Evolutionary conservation across 2,113 vertebrate species (phyloP).

Genomic region (Alexandromys fortis): DNA sequence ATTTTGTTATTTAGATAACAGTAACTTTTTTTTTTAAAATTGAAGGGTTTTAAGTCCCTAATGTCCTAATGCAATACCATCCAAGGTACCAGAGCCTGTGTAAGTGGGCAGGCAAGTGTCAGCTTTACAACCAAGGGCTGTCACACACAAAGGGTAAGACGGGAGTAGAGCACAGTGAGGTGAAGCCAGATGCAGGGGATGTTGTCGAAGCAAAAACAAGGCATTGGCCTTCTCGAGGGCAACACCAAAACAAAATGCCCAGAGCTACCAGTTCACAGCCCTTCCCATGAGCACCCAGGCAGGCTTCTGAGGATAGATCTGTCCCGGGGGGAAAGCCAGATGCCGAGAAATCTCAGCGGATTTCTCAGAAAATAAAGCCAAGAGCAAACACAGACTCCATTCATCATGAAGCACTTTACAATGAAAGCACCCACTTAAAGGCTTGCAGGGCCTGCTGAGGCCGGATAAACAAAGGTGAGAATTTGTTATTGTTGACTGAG

Average conservation of each 20-base stretch:
- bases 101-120: not conserved
- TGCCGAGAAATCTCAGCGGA: not conserved
- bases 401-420: not conserved
- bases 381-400: not conserved
- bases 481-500: not conserved
- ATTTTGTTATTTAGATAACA: not conserved
- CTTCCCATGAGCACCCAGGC: not conserved
- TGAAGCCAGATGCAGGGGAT: not conserved
- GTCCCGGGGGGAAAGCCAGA: not conserved
- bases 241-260: not conserved
- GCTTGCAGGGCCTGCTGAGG: not conserved
- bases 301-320: not conserved
- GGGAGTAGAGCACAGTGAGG: not conserved
- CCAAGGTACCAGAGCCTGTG: not conserved
- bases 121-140: constrained; percentile 35
- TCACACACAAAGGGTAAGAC: not conserved
- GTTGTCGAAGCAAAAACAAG: not conserved
- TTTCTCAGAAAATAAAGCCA: constrained; percentile 21
- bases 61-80: not conserved
- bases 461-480: not conserved
- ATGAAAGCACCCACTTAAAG: not conserved
- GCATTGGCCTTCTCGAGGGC: not conserved
- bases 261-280: not conserved
- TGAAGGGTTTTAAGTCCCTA: constrained; percentile 6
- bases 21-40: not conserved